Percentiles rank a stretch among this genome's conserved stretches.
Conservation (phyloP, 92 coral and sea anemone genomes). For the Chrysogorgia sp. region DNA sequence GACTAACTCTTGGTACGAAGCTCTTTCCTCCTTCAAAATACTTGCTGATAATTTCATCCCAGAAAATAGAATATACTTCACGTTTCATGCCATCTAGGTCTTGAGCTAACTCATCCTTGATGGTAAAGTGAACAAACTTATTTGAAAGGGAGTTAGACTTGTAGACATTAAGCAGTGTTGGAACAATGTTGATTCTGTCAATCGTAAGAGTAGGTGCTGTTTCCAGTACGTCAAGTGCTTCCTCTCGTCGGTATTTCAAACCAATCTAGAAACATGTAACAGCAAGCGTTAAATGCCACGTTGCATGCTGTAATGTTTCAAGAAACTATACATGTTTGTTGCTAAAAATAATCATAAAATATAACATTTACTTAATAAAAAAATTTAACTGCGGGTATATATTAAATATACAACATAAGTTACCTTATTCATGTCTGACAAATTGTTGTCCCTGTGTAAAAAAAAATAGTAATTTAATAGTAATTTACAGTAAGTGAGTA, state of each 20-base stretch:
- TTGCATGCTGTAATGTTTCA: not conserved
- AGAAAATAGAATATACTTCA: constrained; percentile 40
- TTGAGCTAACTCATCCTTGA: constrained; percentile 29
- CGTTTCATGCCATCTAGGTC: constrained; percentile 43
- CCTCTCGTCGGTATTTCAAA: constrained; percentile 14
- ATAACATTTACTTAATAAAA: too few species aligned
- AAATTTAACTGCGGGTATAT: too few species aligned
- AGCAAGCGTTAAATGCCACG: not conserved
- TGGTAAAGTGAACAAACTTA: constrained; percentile 12
- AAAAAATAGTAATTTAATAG: too few species aligned
- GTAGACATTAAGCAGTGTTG: constrained; percentile 17
- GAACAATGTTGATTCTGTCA: constrained; percentile 17
- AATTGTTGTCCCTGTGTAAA: too few species aligned
- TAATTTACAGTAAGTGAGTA: too few species aligned
- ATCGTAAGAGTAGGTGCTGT: constrained; percentile 15
- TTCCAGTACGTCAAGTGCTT: constrained; percentile 23
- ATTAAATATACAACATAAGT: too few species aligned
- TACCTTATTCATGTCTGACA: too few species aligned
- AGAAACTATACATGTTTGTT: not conserved
- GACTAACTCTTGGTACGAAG: constrained; percentile 48
- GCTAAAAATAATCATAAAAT: too few species aligned
- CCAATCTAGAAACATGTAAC: not conserved
- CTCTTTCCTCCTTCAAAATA: constrained; percentile 41
- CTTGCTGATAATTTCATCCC: constrained; percentile 24
- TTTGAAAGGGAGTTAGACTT: constrained; percentile 8